phyloP scores from a whole-genome alignment of 2,113 vertebrate species.

The Phalacrocorax pelagicus region DNA sequence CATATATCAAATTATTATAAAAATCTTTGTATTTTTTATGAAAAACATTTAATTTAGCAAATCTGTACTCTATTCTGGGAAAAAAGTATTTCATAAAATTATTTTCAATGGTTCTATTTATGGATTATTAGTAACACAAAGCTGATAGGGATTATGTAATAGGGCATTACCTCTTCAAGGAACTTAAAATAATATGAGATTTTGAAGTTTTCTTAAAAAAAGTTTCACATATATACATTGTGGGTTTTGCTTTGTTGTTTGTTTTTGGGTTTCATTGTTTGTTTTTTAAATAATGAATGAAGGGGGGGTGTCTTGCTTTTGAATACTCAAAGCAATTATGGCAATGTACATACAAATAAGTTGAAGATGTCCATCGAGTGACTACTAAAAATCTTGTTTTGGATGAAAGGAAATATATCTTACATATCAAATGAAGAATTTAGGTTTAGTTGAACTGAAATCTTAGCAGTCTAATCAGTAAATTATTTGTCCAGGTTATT shows the following conservation, averaged over 20 bases:
- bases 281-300: background rate
- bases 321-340: background rate
- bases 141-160: background rate
- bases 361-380: background rate
- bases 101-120: background rate
- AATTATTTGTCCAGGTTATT: background rate
- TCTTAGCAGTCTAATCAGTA: background rate
- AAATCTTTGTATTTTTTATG: background rate
- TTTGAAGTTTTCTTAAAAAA: background rate
- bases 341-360: accelerated
- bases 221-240: background rate
- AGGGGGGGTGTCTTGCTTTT: background rate
- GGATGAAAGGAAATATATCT: background rate
- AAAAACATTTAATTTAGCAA: background rate
- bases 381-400: background rate
- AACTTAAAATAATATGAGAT: background rate
- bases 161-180: background rate
- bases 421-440: background rate
- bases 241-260: too few species aligned
- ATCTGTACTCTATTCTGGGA: background rate
- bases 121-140: background rate
- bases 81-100: background rate
- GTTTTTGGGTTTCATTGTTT: too few species aligned
- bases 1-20: background rate
- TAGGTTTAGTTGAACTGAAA: background rate